These are phyloP conservation scores for Sander vitreus DNA, from an alignment of 2,113 vertebrate genomes.

Conservation along the genomic window DNA sequence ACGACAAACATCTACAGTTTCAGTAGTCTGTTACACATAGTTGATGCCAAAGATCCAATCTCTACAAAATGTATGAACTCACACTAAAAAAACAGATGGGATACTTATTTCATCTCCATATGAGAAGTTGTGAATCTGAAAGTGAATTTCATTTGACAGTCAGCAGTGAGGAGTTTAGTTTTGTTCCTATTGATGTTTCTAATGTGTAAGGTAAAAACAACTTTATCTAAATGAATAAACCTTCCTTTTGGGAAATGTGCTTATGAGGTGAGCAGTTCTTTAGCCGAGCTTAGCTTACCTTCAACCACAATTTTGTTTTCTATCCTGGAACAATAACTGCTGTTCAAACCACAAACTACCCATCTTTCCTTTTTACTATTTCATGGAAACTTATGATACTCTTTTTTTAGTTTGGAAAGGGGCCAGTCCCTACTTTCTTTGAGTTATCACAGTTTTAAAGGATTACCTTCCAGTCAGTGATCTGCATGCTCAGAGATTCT, in stretches of 20 bases:
- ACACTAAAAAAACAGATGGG: conserved; percentile 45
- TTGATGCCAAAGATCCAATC: conserved; percentile 54
- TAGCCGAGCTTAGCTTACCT: background rate
- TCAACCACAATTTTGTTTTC: background rate
- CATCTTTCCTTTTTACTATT: background rate
- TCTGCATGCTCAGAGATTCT: background rate
- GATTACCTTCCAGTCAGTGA: background rate
- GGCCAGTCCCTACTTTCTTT: background rate
- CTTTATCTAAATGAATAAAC: background rate
- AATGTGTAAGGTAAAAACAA: background rate
- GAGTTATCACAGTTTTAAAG: background rate
- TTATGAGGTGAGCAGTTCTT: background rate
- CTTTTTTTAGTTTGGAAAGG: background rate
- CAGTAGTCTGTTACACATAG: conserved; percentile 18
- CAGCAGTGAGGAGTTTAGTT: background rate
- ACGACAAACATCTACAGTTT: conserved; percentile 55
- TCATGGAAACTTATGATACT: background rate
- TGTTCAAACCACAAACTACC: background rate
- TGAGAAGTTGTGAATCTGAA: background rate
- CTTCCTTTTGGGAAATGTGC: background rate
- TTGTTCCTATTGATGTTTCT: background rate
- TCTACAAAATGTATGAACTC: conserved; percentile 18
- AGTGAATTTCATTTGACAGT: conserved; percentile 12
- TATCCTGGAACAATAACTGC: background rate
- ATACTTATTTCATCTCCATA: conserved; percentile 15